phyloP scores from a whole-genome alignment of 1,140 invertebrate species.

The Sinonovacula constricta region DNA sequence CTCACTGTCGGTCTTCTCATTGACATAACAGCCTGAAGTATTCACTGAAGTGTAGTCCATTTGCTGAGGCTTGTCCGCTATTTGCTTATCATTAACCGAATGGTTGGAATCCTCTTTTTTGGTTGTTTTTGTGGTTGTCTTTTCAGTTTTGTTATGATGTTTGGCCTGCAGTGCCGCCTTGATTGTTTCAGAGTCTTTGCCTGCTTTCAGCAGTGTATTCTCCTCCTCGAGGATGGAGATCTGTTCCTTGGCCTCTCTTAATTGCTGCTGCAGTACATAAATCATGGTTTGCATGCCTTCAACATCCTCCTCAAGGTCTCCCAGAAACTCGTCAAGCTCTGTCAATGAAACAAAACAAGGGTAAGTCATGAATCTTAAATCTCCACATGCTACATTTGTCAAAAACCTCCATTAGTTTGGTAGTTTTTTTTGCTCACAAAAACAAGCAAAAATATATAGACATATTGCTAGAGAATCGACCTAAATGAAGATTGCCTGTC shows the following conservation, averaged over 20 bases:
- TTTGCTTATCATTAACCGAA: background rate
- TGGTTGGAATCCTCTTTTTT: conserved; percentile 33
- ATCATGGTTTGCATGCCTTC: conserved; percentile 99
- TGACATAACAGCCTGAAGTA: conserved; percentile 12
- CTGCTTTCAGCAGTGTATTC: conserved; percentile 59
- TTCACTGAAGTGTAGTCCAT: conserved; percentile 20
- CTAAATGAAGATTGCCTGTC: too few relatives aligned
- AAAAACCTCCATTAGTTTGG: too few relatives aligned
- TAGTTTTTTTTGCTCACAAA: too few relatives aligned
- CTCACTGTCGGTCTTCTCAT: conserved; percentile 47
- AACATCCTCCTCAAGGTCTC: conserved; percentile 97
- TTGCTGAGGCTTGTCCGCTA: background rate
- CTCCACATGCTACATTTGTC: too few relatives aligned
- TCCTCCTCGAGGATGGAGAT: conserved; percentile 67
- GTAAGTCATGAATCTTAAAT: too few relatives aligned
- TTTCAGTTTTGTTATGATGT: background rate
- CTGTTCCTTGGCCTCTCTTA: conserved; percentile 79
- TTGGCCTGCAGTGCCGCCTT: conserved; percentile 9
- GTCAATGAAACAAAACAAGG: conserved; percentile 68
- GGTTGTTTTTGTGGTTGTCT: background rate
- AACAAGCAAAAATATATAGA: too few relatives aligned
- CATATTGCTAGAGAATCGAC: too few relatives aligned
- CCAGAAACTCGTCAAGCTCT: conserved; percentile 97
- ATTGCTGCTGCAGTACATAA: conserved; percentile 94
- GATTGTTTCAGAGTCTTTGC: background rate